These are phyloP conservation scores for Dinoponera quadriceps DNA, from an alignment of 1,140 invertebrate genomes.

Conservation along the genomic window DNA sequence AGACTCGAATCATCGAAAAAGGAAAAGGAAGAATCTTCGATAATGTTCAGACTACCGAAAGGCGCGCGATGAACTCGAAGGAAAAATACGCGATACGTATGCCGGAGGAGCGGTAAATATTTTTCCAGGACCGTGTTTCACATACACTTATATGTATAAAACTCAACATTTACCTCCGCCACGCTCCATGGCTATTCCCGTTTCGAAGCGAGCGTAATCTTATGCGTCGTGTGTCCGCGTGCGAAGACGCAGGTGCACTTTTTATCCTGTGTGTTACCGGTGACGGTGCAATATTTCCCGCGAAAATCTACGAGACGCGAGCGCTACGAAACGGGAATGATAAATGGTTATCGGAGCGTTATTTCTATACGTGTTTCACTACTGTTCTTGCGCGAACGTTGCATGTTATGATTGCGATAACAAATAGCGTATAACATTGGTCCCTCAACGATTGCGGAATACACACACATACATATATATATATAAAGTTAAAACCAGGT, in stretches of 20 bases:
- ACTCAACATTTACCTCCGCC: constrained; percentile 1
- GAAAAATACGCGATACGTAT: background rate
- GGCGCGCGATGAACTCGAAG: background rate
- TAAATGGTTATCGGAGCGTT: constrained; percentile 52
- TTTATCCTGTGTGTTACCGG: constrained; percentile 29
- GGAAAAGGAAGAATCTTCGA: constrained; percentile 26
- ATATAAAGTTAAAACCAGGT: no score
- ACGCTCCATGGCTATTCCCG: background rate
- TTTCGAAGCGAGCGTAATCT: constrained; percentile 53
- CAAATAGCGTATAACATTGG: background rate
- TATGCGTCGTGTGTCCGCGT: constrained; percentile 25
- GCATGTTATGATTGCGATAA: background rate
- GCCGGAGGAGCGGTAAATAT: background rate
- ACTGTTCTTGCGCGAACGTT: background rate
- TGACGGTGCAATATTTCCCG: constrained; percentile 55
- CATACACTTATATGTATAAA: background rate
- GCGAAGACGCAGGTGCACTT: constrained; percentile 43
- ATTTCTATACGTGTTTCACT: constrained; percentile 37
- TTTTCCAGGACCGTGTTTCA: background rate
- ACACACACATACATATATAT: no score
- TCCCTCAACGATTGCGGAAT: no score
- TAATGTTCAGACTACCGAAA: constrained; percentile 15
- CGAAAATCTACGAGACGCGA: constrained; percentile 31
- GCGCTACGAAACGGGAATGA: constrained; percentile 6
- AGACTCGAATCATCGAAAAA: constrained; percentile 20